These are phyloP conservation scores for Trimorus sp. DNA, from an alignment of 2,888 invertebrate species.

Conservation along the genomic window DNA sequence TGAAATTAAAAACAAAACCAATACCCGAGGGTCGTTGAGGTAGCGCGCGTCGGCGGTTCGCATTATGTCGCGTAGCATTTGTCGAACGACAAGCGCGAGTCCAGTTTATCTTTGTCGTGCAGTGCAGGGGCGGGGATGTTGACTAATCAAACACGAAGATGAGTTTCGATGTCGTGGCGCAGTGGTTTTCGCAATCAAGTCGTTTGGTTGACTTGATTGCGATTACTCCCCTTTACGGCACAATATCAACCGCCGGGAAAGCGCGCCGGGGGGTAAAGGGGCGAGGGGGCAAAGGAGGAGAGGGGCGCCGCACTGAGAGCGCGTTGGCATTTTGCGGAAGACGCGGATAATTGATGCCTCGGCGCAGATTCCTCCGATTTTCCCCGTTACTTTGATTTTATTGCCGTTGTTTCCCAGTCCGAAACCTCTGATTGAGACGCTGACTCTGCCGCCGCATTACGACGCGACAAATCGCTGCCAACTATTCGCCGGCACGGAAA, in stretches of 20 bases:
- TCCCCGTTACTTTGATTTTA: slow-evolving; percentile 37
- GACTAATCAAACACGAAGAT: slow-evolving; percentile 65
- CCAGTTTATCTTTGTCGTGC: slow-evolving; percentile 50
- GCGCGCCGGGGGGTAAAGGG: slow-evolving; percentile 26
- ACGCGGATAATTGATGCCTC: slow-evolving; percentile 67
- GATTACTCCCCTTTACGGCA: slow-evolving; percentile 70
- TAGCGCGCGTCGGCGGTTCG: background rate
- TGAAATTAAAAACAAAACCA: too few species aligned
- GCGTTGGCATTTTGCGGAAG: slow-evolving; percentile 69
- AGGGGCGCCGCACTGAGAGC: slow-evolving; percentile 67
- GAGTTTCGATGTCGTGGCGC: slow-evolving; percentile 59
- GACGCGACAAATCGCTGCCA: background rate
- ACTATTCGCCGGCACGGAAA: too few species aligned
- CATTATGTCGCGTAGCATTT: slow-evolving; percentile 18
- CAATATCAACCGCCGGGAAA: slow-evolving; percentile 68
- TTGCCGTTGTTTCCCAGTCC: slow-evolving; percentile 25
- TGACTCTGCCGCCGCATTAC: slow-evolving; percentile 1
- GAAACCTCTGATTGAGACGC: slow-evolving; percentile 22
- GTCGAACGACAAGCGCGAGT: slow-evolving; percentile 14
- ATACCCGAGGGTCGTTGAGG: background rate
- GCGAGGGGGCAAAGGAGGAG: slow-evolving; percentile 15
- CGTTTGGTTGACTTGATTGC: slow-evolving; percentile 39
- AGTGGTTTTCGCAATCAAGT: slow-evolving; percentile 68
- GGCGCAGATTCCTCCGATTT: slow-evolving; percentile 34
- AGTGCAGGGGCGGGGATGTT: slow-evolving; percentile 68